Evolutionary conservation across 2,888 invertebrate species (phyloP).

Genomic region (Corythucha ciliata): DNA sequence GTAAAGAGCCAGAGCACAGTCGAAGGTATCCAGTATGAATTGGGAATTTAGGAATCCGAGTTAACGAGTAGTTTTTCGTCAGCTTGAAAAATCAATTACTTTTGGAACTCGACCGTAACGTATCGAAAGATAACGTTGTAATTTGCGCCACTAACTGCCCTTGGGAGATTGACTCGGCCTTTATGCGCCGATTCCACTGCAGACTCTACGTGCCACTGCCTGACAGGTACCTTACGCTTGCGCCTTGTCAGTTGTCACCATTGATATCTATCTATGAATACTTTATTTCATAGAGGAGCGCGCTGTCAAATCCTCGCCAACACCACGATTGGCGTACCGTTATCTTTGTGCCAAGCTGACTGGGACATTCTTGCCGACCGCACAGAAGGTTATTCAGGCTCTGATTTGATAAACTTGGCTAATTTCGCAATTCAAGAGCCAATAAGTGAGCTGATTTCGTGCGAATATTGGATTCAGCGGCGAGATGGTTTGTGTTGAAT

Average conservation of each 20-base stretch:
- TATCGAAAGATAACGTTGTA: conserved; percentile 38
- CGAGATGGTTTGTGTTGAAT: too few species aligned
- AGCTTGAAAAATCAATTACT: conserved; percentile 27
- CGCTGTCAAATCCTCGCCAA: conserved; percentile 20
- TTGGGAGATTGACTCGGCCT: conserved; percentile 53
- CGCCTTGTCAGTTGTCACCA: not conserved
- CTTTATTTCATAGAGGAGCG: conserved; percentile 13
- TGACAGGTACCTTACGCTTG: conserved; percentile 39
- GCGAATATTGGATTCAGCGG: conserved; percentile 22
- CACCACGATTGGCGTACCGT: conserved; percentile 7
- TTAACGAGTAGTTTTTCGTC: not conserved
- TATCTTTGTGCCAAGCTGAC: conserved; percentile 16
- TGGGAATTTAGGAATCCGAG: not conserved
- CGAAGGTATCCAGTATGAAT: conserved; percentile 17
- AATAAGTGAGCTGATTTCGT: conserved; percentile 15
- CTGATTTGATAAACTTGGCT: conserved; percentile 24
- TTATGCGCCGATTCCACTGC: conserved; percentile 49
- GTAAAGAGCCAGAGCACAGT: conserved; percentile 32
- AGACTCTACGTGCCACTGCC: conserved; percentile 49
- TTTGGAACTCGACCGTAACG: conserved; percentile 24
- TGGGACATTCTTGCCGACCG: conserved; percentile 20
- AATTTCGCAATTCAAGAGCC: conserved; percentile 25
- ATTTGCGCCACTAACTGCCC: conserved; percentile 54
- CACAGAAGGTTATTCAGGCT: conserved; percentile 26
- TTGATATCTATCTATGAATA: too few species aligned